phyloP scores from a whole-genome alignment of 1,140 invertebrate genomes.

The Apis laboriosa region DNA sequence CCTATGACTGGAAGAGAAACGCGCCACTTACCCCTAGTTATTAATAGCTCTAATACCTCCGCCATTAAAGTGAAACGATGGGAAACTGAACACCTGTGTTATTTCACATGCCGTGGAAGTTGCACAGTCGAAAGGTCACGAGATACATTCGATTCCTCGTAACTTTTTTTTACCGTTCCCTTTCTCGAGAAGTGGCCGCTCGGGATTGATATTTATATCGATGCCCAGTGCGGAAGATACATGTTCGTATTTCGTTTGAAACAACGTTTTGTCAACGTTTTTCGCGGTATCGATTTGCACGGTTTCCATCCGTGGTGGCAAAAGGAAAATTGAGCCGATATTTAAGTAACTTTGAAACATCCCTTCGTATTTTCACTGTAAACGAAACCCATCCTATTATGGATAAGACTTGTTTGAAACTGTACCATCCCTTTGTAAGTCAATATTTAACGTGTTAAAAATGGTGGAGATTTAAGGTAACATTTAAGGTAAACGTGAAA shows the following conservation, averaged over 20 bases:
- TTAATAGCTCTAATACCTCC: constrained; percentile 45
- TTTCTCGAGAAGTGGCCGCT: background rate
- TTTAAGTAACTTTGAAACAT: background rate
- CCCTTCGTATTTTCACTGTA: background rate
- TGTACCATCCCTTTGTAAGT: background rate
- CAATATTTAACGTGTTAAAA: background rate
- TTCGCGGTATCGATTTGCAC: background rate
- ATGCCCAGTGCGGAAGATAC: background rate
- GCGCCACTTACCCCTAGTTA: constrained; percentile 25
- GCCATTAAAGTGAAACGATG: constrained; percentile 31
- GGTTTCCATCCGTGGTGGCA: background rate
- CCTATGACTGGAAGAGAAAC: constrained; percentile 23
- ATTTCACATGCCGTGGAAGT: constrained; percentile 20
- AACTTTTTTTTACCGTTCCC: background rate
- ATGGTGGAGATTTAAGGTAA: too few species aligned
- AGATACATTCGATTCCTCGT: background rate
- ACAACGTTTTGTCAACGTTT: background rate
- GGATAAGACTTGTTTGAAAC: background rate
- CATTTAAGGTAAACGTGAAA: background rate
- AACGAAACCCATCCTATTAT: background rate
- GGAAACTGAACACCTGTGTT: constrained; percentile 38
- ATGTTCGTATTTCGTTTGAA: background rate
- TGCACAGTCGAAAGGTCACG: constrained; percentile 14
- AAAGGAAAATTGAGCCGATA: background rate
- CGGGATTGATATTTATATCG: background rate